A percentile compares a stretch with the other conserved stretches of the same genome.
Evolutionary conservation across 2,113 vertebrate species (phyloP).

Genomic region (Phainopepla nitens): DNA sequence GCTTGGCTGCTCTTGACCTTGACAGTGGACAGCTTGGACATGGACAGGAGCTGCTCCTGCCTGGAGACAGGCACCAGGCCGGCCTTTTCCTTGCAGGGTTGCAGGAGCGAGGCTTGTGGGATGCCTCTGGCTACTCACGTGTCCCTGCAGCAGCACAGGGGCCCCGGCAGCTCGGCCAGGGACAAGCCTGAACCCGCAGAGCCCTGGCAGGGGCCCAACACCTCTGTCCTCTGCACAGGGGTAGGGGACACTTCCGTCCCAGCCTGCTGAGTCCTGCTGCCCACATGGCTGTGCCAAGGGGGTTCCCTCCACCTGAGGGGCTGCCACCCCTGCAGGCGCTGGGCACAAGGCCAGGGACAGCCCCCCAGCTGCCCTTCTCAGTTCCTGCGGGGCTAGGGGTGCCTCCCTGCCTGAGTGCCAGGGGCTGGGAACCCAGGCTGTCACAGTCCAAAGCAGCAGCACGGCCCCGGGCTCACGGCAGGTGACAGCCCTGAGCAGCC

Average conservation of each 20-base stretch:
- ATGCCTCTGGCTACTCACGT: accelerated
- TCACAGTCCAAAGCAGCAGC: neutral
- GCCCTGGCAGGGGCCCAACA: neutral
- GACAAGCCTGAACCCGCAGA: neutral
- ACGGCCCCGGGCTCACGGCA: accelerated
- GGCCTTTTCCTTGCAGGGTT: neutral
- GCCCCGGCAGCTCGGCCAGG: accelerated
- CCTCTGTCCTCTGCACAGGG: accelerated
- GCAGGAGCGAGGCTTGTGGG: accelerated
- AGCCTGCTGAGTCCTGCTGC: neutral
- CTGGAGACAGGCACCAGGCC: accelerated
- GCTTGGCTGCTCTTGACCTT: neutral
- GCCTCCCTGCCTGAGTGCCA: neutral
- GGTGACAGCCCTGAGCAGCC: neutral
- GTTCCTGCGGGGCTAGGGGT: accelerated
- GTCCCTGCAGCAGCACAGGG: neutral
- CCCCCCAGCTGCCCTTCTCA: neutral
- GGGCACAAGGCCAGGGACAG: neutral
- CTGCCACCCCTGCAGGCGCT: neutral
- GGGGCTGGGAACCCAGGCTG: neutral
- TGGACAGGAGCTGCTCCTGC: neutral
- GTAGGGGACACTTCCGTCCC: neutral
- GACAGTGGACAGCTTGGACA: accelerated
- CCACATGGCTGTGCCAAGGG: neutral
- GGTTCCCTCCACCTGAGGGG: neutral